Conservation (phyloP, 2,113 vertebrate genomes). For the Turnix velox region DNA sequence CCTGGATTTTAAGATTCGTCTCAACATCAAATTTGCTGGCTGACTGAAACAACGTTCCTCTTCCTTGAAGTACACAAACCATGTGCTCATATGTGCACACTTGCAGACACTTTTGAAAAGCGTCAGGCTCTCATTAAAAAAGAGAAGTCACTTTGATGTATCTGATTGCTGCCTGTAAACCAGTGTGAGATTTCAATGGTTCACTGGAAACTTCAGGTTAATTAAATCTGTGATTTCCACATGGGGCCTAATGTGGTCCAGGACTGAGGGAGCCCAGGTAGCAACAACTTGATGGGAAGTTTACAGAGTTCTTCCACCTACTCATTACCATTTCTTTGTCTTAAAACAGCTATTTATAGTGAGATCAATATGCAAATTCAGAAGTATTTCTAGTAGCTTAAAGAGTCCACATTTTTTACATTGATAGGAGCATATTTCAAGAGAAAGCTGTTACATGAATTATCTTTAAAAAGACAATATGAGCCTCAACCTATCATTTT, state of each 20-base stretch:
- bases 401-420: not conserved
- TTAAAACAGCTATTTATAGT: not conserved
- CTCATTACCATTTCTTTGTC: not conserved
- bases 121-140: not conserved
- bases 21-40: not conserved
- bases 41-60: not conserved
- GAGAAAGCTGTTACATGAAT: not conserved
- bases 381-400: not conserved
- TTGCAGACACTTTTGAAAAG: not conserved
- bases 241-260: not conserved
- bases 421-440: not conserved
- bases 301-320: not conserved
- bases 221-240: not conserved
- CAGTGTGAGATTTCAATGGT: not conserved
- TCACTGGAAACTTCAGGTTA: not conserved
- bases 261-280: not conserved
- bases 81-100: not conserved
- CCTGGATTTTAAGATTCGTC: not conserved
- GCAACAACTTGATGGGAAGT: not conserved
- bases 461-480: not conserved
- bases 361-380: not conserved
- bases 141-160: conserved; percentile 3
- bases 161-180: not conserved
- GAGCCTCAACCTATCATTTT: not conserved
- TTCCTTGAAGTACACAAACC: not conserved